A percentile compares a stretch with the other conserved stretches of the same genome.
phyloP scores from a whole-genome alignment of 2,113 vertebrate genomes.

The Oceanodroma tethys region DNA sequence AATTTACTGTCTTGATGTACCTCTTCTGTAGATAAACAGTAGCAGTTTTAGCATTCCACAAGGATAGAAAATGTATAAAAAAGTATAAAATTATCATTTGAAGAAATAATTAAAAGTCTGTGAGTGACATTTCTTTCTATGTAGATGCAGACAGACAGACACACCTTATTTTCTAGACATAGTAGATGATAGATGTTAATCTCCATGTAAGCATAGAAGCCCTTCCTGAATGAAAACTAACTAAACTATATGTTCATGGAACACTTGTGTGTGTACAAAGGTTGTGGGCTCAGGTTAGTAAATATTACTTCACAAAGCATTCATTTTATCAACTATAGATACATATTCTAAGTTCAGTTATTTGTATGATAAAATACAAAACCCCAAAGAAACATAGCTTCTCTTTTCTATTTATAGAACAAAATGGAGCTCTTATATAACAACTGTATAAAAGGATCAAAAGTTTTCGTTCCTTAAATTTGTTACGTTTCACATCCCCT shows the following conservation, averaged over 20 bases:
- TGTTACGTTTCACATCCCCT: background rate
- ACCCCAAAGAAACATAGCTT: rapidly evolving
- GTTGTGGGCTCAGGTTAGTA: background rate
- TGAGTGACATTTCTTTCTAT: background rate
- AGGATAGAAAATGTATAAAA: background rate
- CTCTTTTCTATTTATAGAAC: background rate
- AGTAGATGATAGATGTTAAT: background rate
- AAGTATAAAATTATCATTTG: background rate
- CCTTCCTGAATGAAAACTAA: background rate
- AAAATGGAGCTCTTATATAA: background rate
- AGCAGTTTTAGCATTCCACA: background rate
- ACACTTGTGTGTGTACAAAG: background rate
- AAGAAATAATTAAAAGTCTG: background rate
- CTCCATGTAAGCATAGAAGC: background rate
- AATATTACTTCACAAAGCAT: background rate
- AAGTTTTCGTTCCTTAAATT: background rate
- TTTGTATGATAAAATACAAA: background rate
- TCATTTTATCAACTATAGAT: background rate
- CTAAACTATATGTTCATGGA: background rate
- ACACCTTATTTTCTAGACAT: background rate
- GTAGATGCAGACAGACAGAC: background rate
- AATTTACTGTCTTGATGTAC: background rate
- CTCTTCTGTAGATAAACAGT: background rate
- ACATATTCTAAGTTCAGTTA: background rate
- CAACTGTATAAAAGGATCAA: background rate